phyloP scores from a whole-genome alignment of 2,797 vertebrate genomes.

The Margarornis squamiger region DNA sequence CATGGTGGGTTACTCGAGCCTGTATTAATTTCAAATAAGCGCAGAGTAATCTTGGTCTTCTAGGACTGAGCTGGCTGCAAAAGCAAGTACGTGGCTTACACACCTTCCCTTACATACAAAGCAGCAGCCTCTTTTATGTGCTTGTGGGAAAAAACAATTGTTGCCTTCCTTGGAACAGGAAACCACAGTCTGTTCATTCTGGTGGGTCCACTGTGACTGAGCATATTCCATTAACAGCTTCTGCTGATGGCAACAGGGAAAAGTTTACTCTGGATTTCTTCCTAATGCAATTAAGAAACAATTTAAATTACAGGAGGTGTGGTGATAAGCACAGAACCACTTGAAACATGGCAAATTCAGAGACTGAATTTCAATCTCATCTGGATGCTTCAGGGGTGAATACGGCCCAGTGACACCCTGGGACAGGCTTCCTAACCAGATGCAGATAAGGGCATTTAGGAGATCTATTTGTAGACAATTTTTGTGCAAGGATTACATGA shows the following conservation, averaged over 20 bases:
- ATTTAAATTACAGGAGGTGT: background rate
- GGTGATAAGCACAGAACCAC: background rate
- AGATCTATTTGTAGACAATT: background rate
- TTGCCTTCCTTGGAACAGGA: constrained; percentile 43
- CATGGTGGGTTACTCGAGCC: background rate
- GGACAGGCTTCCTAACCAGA: background rate
- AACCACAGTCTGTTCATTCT: constrained; percentile 36
- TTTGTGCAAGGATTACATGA: background rate
- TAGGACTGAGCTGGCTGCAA: background rate
- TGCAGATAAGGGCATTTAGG: background rate
- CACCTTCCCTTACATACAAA: constrained; percentile 23
- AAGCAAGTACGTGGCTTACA: background rate
- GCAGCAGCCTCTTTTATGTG: background rate
- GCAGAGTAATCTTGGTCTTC: background rate
- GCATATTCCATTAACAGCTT: background rate
- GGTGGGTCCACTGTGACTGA: background rate
- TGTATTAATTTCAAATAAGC: background rate
- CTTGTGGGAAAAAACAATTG: constrained; percentile 42
- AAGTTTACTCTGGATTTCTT: constrained; percentile 6
- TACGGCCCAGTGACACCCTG: background rate
- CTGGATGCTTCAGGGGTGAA: background rate
- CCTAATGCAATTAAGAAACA: background rate
- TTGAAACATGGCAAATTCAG: background rate
- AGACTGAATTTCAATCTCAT: background rate
- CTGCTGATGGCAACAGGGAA: background rate